Evolutionary conservation across 2,797 vertebrate genomes (phyloP).

Genomic region (Oreonectes daqikongensis): DNA sequence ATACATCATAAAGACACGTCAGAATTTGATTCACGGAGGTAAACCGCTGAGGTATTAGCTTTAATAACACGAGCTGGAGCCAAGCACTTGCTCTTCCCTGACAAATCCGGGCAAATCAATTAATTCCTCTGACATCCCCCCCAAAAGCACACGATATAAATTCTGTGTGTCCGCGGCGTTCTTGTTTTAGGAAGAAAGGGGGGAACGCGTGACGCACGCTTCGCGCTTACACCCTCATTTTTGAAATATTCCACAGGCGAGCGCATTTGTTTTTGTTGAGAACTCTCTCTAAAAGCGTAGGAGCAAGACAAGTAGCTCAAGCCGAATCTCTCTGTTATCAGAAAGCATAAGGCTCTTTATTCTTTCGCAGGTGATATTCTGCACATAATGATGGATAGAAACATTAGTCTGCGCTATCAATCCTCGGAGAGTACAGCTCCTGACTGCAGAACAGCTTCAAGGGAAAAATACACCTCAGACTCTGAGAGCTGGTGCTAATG

Average conservation of each 20-base stretch:
- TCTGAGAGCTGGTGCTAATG: constrained; percentile 23
- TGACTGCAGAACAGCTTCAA: constrained; percentile 36
- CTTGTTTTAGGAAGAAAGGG: constrained; percentile 52
- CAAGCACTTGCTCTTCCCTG: constrained; percentile 73
- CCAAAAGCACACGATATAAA: constrained; percentile 67
- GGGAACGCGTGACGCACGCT: constrained; percentile 45
- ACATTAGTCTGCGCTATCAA: constrained; percentile 29
- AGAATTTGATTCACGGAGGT: constrained; percentile 77
- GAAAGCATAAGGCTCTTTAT: constrained; percentile 8
- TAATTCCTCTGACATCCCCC: constrained; percentile 72
- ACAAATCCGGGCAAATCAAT: constrained; percentile 79
- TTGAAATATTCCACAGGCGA: constrained; percentile 52
- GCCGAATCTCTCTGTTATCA: constrained; percentile 23
- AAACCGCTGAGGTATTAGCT: constrained; percentile 78
- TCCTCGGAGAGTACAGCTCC: not conserved
- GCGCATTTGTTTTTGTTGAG: constrained; percentile 59
- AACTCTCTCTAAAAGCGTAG: constrained; percentile 40
- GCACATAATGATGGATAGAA: constrained; percentile 25
- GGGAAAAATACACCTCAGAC: constrained; percentile 46
- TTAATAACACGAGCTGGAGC: constrained; percentile 80
- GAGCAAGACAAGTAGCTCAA: constrained; percentile 22
- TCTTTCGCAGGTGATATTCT: constrained; percentile 24
- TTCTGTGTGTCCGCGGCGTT: constrained; percentile 60
- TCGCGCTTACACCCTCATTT: constrained; percentile 50
- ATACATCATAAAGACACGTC: constrained; percentile 76